Percentiles rank a stretch among this genome's conserved stretches.
phyloP scores from a whole-genome alignment of 2,113 vertebrate genomes.

The Onychorhynchus coronatus region DNA sequence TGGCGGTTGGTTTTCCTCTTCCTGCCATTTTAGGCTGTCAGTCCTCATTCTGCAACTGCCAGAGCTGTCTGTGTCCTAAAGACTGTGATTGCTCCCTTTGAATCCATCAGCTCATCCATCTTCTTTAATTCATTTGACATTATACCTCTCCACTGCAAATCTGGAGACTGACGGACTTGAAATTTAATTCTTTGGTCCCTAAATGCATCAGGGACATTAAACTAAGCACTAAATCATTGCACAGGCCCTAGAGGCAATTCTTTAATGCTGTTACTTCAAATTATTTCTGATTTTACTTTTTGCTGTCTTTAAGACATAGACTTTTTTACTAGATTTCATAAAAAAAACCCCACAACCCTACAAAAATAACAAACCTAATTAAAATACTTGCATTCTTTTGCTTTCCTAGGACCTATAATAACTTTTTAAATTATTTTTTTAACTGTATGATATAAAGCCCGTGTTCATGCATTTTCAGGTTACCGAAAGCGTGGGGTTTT shows the following conservation, averaged over 20 bases:
- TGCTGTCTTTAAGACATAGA: neutral
- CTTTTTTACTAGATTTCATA: neutral
- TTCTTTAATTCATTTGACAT: constrained; percentile 47
- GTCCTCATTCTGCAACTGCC: neutral
- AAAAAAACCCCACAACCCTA: neutral
- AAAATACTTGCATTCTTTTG: neutral
- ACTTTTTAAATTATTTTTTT: neutral
- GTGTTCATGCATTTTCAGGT: neutral
- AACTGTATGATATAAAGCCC: neutral
- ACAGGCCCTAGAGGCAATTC: neutral
- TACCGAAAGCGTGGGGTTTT: neutral
- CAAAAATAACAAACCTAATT: neutral
- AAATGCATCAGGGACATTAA: constrained; percentile 5
- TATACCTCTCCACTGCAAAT: neutral
- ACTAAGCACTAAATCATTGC: constrained; percentile 21
- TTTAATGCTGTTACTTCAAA: constrained; percentile 7
- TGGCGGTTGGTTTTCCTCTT: neutral
- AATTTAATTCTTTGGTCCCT: constrained; percentile 36
- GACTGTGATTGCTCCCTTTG: neutral
- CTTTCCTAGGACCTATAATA: neutral
- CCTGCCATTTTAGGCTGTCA: neutral
- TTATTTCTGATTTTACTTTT: neutral
- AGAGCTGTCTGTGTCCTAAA: neutral
- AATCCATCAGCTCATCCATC: constrained; percentile 28
- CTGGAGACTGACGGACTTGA: neutral